Evolutionary conservation across 2,797 vertebrate genomes (phyloP).

Genomic region (Carapus acus): DNA sequence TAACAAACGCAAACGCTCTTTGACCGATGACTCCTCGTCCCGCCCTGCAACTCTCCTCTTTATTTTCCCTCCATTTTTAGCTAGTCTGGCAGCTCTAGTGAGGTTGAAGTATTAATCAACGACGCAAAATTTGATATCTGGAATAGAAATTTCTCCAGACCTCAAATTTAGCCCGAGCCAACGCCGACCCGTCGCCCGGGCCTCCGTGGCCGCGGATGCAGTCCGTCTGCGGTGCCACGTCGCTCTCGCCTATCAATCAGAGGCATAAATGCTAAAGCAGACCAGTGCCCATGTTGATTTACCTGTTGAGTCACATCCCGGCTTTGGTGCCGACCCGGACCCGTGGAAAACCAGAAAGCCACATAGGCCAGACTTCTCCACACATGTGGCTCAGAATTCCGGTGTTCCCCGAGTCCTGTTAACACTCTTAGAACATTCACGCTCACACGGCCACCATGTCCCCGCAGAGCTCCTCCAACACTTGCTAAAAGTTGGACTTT

Average conservation of each 20-base stretch:
- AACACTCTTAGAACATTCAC: constrained; percentile 74
- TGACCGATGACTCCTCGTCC: too few relatives aligned
- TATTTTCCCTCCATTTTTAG: constrained; percentile 1
- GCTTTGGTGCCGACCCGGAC: constrained; percentile 28
- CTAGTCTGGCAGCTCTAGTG: constrained; percentile 23
- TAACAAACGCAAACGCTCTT: too few relatives aligned
- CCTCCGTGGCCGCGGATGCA: not conserved
- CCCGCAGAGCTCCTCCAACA: constrained; percentile 73
- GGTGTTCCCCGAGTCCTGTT: constrained; percentile 59
- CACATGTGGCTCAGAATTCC: constrained; percentile 61
- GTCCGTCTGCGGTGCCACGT: not conserved
- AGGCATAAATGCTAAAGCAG: constrained; percentile 29
- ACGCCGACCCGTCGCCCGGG: not conserved
- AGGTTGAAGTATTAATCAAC: not conserved
- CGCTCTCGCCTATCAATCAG: not conserved
- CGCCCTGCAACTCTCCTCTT: not conserved
- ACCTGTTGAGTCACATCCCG: constrained; percentile 9
- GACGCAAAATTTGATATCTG: not conserved
- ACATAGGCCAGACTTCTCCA: constrained; percentile 55
- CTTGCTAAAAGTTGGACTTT: constrained; percentile 73
- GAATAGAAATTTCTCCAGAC: not conserved
- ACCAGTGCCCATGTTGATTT: constrained; percentile 17
- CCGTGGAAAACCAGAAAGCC: constrained; percentile 44
- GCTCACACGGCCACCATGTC: constrained; percentile 72
- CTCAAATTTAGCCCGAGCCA: not conserved